A percentile compares a stretch with the other conserved stretches of the same genome.
Conservation (phyloP, 64 coral and sea anemone genomes). For the Montipora capricornis region DNA sequence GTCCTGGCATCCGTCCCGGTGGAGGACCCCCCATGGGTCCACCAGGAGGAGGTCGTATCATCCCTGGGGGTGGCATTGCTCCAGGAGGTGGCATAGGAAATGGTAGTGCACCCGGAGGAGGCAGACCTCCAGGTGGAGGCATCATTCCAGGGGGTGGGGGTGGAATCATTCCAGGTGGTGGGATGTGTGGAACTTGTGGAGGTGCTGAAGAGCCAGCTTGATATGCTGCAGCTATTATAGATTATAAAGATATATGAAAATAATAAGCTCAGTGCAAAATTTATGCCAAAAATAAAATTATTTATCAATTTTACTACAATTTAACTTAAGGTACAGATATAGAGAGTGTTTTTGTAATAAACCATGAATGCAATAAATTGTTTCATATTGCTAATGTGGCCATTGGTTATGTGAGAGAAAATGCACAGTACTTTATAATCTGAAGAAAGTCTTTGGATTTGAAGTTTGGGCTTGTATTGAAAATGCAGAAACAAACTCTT, state of each 20-base stretch:
- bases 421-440: too few species aligned
- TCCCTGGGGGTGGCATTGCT: slow-evolving; percentile 83
- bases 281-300: too few species aligned
- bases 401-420: too few species aligned
- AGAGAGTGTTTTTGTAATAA: too few species aligned
- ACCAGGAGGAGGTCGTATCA: slow-evolving; percentile 65
- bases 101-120: slow-evolving; percentile 83
- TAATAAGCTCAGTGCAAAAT: too few species aligned
- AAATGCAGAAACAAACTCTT: too few species aligned
- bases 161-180: slow-evolving; percentile 77
- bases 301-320: too few species aligned
- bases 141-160: slow-evolving; percentile 95
- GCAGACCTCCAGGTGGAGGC: slow-evolving; percentile 85
- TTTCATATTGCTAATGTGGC: too few species aligned
- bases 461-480: too few species aligned
- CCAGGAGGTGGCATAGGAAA: slow-evolving; percentile 91
- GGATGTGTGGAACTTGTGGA: slow-evolving; percentile 54
- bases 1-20: slow-evolving; percentile 49
- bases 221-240: slow-evolving; percentile 76
- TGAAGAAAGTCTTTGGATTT: too few species aligned
- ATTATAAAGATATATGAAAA: not conserved
- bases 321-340: too few species aligned
- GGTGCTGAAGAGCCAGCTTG: slow-evolving; percentile 77
- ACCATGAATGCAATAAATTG: too few species aligned
- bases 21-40: slow-evolving; percentile 42